Evolutionary conservation across 2,113 vertebrate species (phyloP).

Genomic region (Plecotus auritus): DNA sequence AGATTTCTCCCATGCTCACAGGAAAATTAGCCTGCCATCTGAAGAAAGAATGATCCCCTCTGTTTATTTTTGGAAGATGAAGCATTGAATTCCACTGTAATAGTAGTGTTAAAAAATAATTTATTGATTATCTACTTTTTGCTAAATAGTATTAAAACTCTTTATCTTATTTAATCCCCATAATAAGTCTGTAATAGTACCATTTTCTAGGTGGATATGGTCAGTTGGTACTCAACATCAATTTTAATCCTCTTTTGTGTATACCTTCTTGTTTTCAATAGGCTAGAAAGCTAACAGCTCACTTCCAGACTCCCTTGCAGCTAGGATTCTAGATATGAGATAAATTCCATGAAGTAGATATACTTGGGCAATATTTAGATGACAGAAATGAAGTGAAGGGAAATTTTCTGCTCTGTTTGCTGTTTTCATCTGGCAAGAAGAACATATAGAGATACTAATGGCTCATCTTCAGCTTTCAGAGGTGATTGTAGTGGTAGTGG

Average conservation of each 20-base stretch:
- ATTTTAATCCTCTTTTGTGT: neutral
- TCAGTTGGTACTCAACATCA: neutral
- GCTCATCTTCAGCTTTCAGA: neutral
- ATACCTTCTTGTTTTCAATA: neutral
- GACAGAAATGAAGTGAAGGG: neutral
- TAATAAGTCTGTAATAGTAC: neutral
- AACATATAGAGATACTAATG: neutral
- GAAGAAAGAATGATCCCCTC: neutral
- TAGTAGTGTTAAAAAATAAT: conserved; percentile 16
- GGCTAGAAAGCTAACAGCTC: neutral
- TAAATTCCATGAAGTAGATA: neutral
- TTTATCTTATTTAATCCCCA: neutral
- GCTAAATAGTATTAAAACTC: neutral
- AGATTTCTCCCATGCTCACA: neutral
- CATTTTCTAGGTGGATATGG: neutral
- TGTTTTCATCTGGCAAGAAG: neutral
- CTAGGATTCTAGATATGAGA: neutral
- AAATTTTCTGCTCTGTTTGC: neutral
- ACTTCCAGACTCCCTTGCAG: neutral
- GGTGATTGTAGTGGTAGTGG: neutral
- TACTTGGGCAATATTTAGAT: neutral
- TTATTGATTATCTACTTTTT: neutral
- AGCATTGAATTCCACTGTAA: neutral
- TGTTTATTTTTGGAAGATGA: neutral
- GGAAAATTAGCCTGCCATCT: neutral